Conservation (phyloP, 2,797 vertebrate species). For the Sebastes iracundus region DNA sequence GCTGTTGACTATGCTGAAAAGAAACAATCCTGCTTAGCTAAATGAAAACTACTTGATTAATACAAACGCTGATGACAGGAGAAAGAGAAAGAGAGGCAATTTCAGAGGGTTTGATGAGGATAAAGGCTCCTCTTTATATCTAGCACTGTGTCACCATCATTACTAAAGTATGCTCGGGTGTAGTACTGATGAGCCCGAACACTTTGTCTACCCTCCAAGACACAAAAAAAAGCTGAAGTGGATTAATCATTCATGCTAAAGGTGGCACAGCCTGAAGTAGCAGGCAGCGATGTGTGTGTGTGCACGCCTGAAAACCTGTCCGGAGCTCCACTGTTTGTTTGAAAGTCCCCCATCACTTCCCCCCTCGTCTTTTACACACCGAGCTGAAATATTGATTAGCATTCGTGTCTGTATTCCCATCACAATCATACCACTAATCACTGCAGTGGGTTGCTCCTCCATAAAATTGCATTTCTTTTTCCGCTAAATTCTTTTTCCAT, state of each 20-base stretch:
- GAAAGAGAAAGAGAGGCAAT: not conserved
- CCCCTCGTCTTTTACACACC: constrained; percentile 30
- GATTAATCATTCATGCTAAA: constrained; percentile 75
- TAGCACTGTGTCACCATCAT: not conserved
- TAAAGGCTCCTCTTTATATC: constrained; percentile 20
- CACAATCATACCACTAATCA: constrained; percentile 29
- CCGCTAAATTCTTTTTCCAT: not conserved
- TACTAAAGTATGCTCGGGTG: constrained; percentile 28
- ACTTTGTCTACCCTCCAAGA: constrained; percentile 50
- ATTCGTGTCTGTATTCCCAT: constrained; percentile 42
- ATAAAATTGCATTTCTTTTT: constrained; percentile 30
- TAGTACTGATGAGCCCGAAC: constrained; percentile 46
- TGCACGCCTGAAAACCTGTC: constrained; percentile 25
- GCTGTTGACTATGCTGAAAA: not conserved
- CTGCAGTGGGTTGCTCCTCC: constrained; percentile 4
- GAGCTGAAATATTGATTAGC: constrained; percentile 69
- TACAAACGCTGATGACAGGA: not conserved
- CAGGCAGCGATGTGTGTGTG: constrained; percentile 15
- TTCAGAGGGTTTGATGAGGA: not conserved
- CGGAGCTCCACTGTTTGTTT: constrained; percentile 48
- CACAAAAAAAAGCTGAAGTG: constrained; percentile 64
- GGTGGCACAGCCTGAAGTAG: constrained; percentile 43
- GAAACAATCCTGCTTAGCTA: not conserved
- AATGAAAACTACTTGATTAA: not conserved
- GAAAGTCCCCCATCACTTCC: constrained; percentile 34